These are phyloP conservation scores for Vanessa tameamea DNA, from an alignment of 1,140 invertebrate genomes.

Conservation along the genomic window DNA sequence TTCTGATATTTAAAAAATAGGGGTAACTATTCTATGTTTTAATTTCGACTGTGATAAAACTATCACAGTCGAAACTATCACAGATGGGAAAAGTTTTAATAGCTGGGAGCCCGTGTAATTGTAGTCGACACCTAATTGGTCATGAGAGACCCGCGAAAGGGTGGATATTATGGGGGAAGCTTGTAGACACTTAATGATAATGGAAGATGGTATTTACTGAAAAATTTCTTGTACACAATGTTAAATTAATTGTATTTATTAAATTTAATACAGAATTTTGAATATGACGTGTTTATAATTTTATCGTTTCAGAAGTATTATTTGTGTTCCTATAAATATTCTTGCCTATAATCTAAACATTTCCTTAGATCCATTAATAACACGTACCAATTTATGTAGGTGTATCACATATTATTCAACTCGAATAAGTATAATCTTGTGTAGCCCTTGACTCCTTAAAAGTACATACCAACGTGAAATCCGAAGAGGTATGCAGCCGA, in stretches of 20 bases:
- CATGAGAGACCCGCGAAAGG: conserved; percentile 37
- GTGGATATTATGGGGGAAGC: conserved; percentile 27
- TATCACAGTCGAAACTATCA: too few species aligned
- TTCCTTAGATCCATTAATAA: too few species aligned
- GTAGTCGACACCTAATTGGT: conserved; percentile 49
- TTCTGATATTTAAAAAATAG: conserved; percentile 49
- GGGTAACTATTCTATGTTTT: conserved; percentile 59
- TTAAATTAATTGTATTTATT: too few species aligned
- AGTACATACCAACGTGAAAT: conserved; percentile 34
- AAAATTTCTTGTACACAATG: neutral
- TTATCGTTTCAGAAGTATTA: too few species aligned
- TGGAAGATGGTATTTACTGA: conserved; percentile 9
- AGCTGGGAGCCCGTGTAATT: conserved; percentile 44
- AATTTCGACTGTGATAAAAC: conserved; percentile 51
- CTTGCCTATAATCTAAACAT: too few species aligned
- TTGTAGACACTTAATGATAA: conserved; percentile 17
- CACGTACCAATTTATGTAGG: too few species aligned
- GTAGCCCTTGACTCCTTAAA: conserved; percentile 28
- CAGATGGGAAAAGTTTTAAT: conserved; percentile 70
- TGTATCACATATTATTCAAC: neutral
- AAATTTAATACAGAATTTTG: too few species aligned
- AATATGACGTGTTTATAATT: too few species aligned
- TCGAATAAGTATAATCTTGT: neutral
- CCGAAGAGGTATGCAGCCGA: conserved; percentile 37
- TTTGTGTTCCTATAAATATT: too few species aligned